Evolutionary conservation across 2,113 vertebrate species (phyloP), one percentile per base, ranked within the genome.

Genomic region (Hippolais icterina): DNA sequence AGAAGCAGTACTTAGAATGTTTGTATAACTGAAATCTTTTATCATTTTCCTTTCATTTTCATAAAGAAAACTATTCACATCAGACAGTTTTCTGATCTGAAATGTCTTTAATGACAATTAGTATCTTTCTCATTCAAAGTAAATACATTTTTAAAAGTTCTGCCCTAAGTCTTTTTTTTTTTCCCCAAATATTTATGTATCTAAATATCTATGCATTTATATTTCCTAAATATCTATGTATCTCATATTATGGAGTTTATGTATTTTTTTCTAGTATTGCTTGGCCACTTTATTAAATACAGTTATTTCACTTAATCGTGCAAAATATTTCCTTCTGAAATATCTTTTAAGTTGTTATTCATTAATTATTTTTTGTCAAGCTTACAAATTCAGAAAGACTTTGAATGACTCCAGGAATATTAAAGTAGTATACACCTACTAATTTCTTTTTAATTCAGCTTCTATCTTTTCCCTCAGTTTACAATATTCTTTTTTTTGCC

Each of bases 221-320:
- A 63, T 22, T 72, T 63, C 44, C 29, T 69, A 70, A 59, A 65
- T 46, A 29, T 23, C 39, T 50, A 9, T 52, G 7, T 39, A 24
- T 68, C 9, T 42, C 7, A 0, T 47, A 33, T 68, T 47, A 54
- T 0, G 1, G 20, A 66, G 15, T 57, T 50, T 5, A 56, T 15
- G 2, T 37, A 4, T 35, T 28, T 75, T 77, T 79, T 78, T 23
- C 53, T 76, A 33, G 2, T 56, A 16, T 60, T 76, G 28, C 35
- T 78, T 66, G 31, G 18, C 5, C 49, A 39, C 5, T 42, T 89
- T 19, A 74, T 41, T 41, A 49, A 49, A 61, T 25, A 31, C n/a
- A 23, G 5, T 46, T 71, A 59, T 47, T 94, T 83, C 39, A 37
- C 7, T 41, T 65, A 64, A 63, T 27, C 5, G 1, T 66, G 25